These are phyloP conservation scores for Gambelia wislizenii DNA, from an alignment of 2,797 vertebrate genomes.

Conservation along the genomic window DNA sequence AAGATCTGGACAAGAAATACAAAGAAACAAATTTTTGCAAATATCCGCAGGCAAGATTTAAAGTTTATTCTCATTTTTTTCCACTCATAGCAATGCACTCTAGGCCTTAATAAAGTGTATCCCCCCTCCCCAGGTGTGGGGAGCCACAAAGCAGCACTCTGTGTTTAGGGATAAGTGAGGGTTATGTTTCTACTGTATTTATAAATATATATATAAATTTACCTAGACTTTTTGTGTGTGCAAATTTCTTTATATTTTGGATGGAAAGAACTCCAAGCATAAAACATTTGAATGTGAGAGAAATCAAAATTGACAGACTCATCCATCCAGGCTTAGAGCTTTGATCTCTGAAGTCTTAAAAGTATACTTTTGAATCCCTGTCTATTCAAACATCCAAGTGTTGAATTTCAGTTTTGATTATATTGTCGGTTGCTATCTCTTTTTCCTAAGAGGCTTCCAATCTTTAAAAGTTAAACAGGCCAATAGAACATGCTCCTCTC, in stretches of 20 bases:
- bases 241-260: not conserved
- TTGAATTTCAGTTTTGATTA: not conserved
- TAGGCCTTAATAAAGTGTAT: no score
- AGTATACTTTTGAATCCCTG: not conserved
- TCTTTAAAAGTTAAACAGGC: not conserved
- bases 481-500: not conserved
- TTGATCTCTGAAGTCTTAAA: not conserved
- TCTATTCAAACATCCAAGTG: not conserved
- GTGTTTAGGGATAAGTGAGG: not conserved
- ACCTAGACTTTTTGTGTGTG: not conserved
- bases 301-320: not conserved
- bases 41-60: no score
- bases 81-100: no score
- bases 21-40: no score
- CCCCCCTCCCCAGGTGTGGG: no score
- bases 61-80: no score
- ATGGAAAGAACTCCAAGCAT: not conserved
- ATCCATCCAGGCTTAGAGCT: not conserved
- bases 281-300: not conserved
- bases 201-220: not conserved
- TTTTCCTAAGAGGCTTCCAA: not conserved
- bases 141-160: no score
- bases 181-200: not conserved
- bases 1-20: no score
- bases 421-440: not conserved